phyloP scores from a whole-genome alignment of 2,797 vertebrate genomes.

The Leuciscus waleckii region DNA sequence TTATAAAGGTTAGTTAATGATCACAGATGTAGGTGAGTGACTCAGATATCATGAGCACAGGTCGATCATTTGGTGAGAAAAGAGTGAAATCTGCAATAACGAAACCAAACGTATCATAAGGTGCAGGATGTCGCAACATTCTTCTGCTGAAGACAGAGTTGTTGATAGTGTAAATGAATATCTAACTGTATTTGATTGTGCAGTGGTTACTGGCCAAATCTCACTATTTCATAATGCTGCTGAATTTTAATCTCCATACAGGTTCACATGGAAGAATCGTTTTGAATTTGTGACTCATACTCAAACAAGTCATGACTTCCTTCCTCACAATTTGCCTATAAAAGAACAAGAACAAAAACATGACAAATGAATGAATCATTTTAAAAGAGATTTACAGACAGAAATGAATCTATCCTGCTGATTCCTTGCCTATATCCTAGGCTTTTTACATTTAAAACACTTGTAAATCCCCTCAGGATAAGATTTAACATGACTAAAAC shows the following conservation, averaged over 20 bases:
- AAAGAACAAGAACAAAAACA: background rate
- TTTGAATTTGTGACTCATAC: constrained; percentile 34
- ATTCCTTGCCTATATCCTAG: no score
- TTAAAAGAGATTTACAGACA: background rate
- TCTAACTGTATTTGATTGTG: background rate
- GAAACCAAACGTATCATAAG: constrained; percentile 67
- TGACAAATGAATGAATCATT: background rate
- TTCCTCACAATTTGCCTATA: background rate
- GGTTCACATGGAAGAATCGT: background rate
- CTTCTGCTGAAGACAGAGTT: background rate
- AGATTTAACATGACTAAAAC: background rate
- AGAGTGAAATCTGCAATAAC: constrained; percentile 54
- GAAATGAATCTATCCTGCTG: background rate
- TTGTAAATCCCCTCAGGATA: background rate
- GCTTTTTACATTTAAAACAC: background rate
- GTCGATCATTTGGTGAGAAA: constrained; percentile 40
- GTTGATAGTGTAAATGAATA: background rate
- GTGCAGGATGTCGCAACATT: constrained; percentile 39
- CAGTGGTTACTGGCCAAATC: background rate
- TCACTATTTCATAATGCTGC: background rate
- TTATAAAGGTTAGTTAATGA: constrained; percentile 68
- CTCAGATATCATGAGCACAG: constrained; percentile 49
- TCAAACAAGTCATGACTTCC: constrained; percentile 28
- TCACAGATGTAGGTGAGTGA: constrained; percentile 50
- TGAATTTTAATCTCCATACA: background rate